Evolutionary conservation across 2,888 invertebrate species (phyloP).

Genomic region (Orthosia gracilis): DNA sequence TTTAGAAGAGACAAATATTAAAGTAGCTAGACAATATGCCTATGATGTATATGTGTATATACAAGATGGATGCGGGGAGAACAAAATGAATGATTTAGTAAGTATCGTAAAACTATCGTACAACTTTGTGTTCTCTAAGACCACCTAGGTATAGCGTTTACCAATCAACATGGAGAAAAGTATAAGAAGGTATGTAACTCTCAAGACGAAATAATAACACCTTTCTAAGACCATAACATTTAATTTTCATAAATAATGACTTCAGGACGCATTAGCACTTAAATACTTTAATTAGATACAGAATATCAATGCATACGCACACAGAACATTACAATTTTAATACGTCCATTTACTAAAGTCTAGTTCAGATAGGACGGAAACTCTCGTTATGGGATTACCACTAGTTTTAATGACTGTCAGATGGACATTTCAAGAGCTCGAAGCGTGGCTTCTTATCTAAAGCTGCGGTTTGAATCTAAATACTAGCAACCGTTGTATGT

Average conservation of each 20-base stretch:
- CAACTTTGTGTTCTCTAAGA: not conserved
- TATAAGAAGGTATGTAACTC: not conserved
- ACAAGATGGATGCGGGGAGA: not conserved
- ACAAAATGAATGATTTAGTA: constrained; percentile 1
- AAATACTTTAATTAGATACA: constrained; percentile 36
- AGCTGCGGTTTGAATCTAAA: constrained; percentile 67
- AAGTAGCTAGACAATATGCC: constrained; percentile 8
- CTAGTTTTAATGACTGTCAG: constrained; percentile 75
- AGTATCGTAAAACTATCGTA: not conserved
- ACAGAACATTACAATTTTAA: constrained; percentile 44
- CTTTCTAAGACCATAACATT: not conserved
- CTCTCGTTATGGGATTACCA: constrained; percentile 79
- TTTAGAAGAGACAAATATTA: constrained; percentile 1
- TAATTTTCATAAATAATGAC: not conserved
- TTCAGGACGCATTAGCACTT: constrained; percentile 22
- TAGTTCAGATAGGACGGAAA: constrained; percentile 66
- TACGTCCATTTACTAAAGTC: constrained; percentile 51
- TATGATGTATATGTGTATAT: constrained; percentile 9
- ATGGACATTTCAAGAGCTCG: constrained; percentile 76
- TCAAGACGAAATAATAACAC: not conserved
- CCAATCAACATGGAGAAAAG: not conserved
- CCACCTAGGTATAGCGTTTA: not conserved
- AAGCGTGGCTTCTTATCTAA: constrained; percentile 77
- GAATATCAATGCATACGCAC: constrained; percentile 31
- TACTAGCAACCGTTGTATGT: constrained; percentile 42